phyloP scores from a whole-genome alignment of 2,888 invertebrate genomes.

The Fragum sueziense region DNA sequence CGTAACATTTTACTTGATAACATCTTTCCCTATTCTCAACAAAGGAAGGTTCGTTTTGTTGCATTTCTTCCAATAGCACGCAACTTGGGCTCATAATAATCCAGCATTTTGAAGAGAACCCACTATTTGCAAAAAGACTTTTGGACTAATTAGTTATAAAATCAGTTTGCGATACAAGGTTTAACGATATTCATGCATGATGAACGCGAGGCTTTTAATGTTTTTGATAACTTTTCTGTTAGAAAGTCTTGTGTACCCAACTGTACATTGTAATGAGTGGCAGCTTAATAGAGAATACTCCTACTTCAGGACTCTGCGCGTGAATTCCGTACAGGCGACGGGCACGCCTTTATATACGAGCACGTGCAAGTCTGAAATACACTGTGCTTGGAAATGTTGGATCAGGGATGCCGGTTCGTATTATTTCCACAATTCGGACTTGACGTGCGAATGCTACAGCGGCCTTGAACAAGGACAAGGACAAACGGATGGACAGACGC shows the following conservation, averaged over 20 bases:
- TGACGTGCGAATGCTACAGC: background rate
- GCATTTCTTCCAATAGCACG: too few relatives aligned
- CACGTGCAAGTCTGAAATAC: background rate
- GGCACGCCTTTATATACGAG: background rate
- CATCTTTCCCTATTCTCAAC: too few relatives aligned
- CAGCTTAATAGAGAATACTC: background rate
- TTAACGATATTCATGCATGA: too few relatives aligned
- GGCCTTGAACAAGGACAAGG: background rate
- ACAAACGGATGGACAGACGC: background rate
- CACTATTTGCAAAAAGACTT: too few relatives aligned
- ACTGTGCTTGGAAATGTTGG: background rate
- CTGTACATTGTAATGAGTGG: background rate
- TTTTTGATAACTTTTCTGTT: too few relatives aligned
- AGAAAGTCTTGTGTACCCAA: background rate
- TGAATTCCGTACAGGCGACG: background rate
- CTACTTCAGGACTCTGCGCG: background rate
- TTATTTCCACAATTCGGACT: background rate
- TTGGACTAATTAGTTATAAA: too few relatives aligned
- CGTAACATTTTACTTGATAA: too few relatives aligned
- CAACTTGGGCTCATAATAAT: too few relatives aligned
- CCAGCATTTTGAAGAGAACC: too few relatives aligned
- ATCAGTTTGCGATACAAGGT: too few relatives aligned
- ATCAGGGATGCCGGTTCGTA: background rate
- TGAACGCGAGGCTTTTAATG: too few relatives aligned
- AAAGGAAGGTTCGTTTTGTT: too few relatives aligned